Base-by-base conservation (phyloP, 2,113 vertebrate genomes). In the Oncorhynchus mykiss region DNA sequence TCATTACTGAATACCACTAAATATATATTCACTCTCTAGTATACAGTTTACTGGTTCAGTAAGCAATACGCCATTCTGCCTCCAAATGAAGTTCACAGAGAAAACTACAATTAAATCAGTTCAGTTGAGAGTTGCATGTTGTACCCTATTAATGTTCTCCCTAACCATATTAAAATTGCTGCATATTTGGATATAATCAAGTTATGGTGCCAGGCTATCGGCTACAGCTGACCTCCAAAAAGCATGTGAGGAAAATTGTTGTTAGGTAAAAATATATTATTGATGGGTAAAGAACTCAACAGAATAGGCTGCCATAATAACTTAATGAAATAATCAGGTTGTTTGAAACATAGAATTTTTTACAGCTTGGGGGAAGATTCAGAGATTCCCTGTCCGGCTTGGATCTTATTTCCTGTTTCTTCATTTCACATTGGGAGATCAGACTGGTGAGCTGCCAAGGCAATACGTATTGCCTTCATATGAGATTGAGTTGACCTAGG, bases 381-480 rank as follows among this genome's bases (percentile, higher is more conserved):
- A 18, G 20, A 20, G 18, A 20, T 20, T 57, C 18, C 5, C 18
- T 57, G 2, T 57, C 54, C 1, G 20, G 13, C 54, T 57, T 20
- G 54, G 18, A 57, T 57, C 20, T 13, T 18, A 11, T 25, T 64
- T 8, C 77, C 78, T 82, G 71, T 82, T 84, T 82, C 74, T 74
- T 64, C 67, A 70, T 67, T 14, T 51, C 77, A 89, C 86, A 70
- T n/a, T 75, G 87, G 81, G 86, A 84, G 74, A 54, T 76, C 83
- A 78, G 82, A 88, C 78, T 80, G 83, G 48, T 60, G 83, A 79
- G 72, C 84, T 86, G 85, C 89, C 86, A 87, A 78, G 64, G 74
- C 79, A 84, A 82, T 73, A 76, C 72, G 16, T 71, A 68, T 60
- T 18, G 14, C 31, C 67, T 79, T 54, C 54, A 71, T 49, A 72